phyloP scores from a whole-genome alignment of 2,113 vertebrate species.

The Pavo muticus region DNA sequence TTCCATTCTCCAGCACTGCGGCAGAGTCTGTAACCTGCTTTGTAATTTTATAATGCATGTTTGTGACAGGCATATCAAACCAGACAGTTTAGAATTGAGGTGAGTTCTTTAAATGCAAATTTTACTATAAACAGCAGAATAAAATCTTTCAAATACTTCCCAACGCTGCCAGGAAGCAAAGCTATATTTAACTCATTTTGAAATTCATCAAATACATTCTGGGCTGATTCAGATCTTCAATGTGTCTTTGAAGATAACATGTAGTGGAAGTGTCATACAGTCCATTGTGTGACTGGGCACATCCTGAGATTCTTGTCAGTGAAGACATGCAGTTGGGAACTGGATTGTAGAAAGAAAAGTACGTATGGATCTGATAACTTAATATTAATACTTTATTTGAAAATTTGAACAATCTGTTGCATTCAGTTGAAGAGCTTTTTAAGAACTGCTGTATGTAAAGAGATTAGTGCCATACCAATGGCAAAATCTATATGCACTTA shows the following conservation, averaged over 20 bases:
- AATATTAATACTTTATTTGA: slow-evolving; percentile 17
- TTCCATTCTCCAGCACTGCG: not conserved
- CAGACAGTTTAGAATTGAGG: slow-evolving; percentile 31
- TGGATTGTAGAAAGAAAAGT: not conserved
- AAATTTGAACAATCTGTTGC: slow-evolving; percentile 15
- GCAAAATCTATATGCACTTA: not conserved
- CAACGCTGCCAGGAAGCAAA: slow-evolving; percentile 39
- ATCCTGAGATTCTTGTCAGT: slow-evolving; percentile 34
- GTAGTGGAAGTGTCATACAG: slow-evolving; percentile 35
- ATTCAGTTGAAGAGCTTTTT: slow-evolving; percentile 21
- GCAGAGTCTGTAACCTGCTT: slow-evolving; percentile 1
- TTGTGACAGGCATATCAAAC: slow-evolving; percentile 50
- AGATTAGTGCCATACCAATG: not conserved
- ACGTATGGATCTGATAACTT: not conserved
- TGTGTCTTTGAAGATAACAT: slow-evolving; percentile 54
- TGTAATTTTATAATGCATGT: slow-evolving; percentile 1
- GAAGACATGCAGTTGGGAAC: not conserved
- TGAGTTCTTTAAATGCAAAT: slow-evolving; percentile 59
- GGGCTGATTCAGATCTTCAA: slow-evolving; percentile 37
- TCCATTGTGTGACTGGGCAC: not conserved
- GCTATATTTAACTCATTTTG: slow-evolving; percentile 66
- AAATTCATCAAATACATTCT: slow-evolving; percentile 61
- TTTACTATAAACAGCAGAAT: slow-evolving; percentile 38
- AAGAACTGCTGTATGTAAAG: not conserved
- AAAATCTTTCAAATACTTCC: slow-evolving; percentile 44